phyloP scores from a whole-genome alignment of 1,140 invertebrate genomes.

The Anthonomus grandis region DNA sequence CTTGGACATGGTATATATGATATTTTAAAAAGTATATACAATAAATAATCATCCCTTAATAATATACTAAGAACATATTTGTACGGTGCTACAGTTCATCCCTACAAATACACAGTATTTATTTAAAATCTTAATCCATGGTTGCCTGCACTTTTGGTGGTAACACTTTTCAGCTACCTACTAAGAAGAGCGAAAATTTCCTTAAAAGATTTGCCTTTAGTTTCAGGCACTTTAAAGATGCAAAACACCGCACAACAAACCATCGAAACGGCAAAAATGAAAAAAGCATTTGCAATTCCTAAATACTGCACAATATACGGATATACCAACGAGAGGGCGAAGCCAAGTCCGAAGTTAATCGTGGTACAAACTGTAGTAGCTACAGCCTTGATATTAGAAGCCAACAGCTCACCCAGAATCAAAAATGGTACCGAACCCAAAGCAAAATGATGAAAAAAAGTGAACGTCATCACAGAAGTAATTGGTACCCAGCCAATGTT shows the following conservation, averaged over 20 bases:
- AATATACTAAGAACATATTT: too few species aligned
- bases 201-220: constrained; percentile 32
- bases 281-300: constrained; percentile 68
- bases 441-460: constrained; percentile 49
- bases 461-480: constrained; percentile 31
- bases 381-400: constrained; percentile 71
- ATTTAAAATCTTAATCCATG: too few species aligned
- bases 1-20: too few species aligned
- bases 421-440: constrained; percentile 81
- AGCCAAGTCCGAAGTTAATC: constrained; percentile 72
- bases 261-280: constrained; percentile 70
- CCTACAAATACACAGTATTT: too few species aligned
- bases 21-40: too few species aligned
- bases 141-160: too few species aligned
- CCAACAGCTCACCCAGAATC: constrained; percentile 78
- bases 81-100: too few species aligned
- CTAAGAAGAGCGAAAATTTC: constrained; percentile 28
- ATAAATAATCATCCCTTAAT: too few species aligned
- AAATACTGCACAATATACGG: constrained; percentile 55
- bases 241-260: constrained; percentile 54
- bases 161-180: too few species aligned
- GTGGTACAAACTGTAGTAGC: constrained; percentile 65
- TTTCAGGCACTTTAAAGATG: constrained; percentile 50
- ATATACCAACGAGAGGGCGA: constrained; percentile 75
- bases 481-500: constrained; percentile 34